Evolutionary conservation across 2,113 vertebrate genomes (phyloP).

Genomic region (Channa argus): DNA sequence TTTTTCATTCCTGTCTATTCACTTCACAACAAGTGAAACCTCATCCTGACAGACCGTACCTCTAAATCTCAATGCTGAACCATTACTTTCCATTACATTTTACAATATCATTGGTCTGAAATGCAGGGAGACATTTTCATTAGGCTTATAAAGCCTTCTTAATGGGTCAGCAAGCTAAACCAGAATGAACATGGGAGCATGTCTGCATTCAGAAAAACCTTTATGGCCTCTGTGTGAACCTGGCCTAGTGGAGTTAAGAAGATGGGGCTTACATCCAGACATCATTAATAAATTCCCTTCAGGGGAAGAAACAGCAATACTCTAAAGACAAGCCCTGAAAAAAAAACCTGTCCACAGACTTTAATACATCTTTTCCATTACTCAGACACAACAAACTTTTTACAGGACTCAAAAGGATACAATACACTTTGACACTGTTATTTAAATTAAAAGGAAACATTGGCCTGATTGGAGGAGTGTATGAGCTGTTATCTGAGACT

Average conservation of each 20-base stretch:
- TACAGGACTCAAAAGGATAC: slow-evolving; percentile 6
- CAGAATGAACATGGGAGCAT: slow-evolving; percentile 9
- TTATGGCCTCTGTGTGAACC: slow-evolving; percentile 7
- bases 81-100: slow-evolving; percentile 14
- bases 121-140: slow-evolving; percentile 26
- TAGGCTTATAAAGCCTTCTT: slow-evolving; percentile 43
- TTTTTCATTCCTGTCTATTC: not conserved
- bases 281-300: not conserved
- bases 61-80: not conserved
- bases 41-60: not conserved
- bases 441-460: slow-evolving; percentile 9
- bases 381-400: slow-evolving; percentile 26
- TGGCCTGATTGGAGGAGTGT: not conserved
- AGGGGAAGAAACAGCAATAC: not conserved
- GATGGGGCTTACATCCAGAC: slow-evolving; percentile 1
- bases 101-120: slow-evolving; percentile 18
- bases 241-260: not conserved
- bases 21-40: slow-evolving; percentile 15
- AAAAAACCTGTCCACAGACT: not conserved
- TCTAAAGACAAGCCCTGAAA: not conserved
- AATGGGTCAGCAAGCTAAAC: slow-evolving; percentile 14
- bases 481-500: not conserved
- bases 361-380: slow-evolving; percentile 12
- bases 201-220: slow-evolving; percentile 25
- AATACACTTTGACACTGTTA: not conserved